Evolutionary conservation across 2,888 invertebrate genomes (phyloP), one percentile per base, ranked within the genome.

Genomic region (Chymomyza procnemis): DNA sequence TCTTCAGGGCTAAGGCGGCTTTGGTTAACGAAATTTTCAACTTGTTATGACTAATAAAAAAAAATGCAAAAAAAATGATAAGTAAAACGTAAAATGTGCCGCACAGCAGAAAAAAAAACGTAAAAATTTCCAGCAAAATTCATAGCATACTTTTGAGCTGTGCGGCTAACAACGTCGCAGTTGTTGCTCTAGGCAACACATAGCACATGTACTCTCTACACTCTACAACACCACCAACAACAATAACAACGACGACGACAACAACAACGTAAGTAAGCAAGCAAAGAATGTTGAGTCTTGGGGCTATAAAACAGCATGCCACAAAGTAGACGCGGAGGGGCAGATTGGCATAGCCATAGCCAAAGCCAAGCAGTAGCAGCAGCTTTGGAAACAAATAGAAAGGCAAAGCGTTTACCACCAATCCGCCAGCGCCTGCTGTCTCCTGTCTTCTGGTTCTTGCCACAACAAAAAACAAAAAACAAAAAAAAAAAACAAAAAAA

Each of bases 231-330:
- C 21, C 46, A 59, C 14, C 47, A 56, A 30, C 55, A 55, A 22
- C 55, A 55, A 30, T 26, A 55, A 22, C 55, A 55, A 55, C 19
- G 26, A 26, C 6, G 14, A 41, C 34, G 30, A 30, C 55, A 55
- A 21, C 55, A 55, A 55, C 19, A 21, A 55, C n/a, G 21, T 12
- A 9, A 9, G 12, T 12, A 41, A 41, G 12, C 12, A 41, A 41
- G 34, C 12, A 82, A 50, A 82, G 87, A 83, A 87, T 83, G 85
- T 79, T 73, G 76, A 67, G 74, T 68, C 82, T 76, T 83, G 82
- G 82, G 82, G 82, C 87, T 82, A 79, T 67, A 77, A 85, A 84
- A 74, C 76, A 80, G 73, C 73, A 80, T 76, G 80, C 78, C 78
- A 83, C 78, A 80, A 83, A 83, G 79, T 74, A 19, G 14, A 19